These are phyloP conservation scores for Magallana nippona DNA, from an alignment of 2,888 invertebrate genomes.

Conservation along the genomic window DNA sequence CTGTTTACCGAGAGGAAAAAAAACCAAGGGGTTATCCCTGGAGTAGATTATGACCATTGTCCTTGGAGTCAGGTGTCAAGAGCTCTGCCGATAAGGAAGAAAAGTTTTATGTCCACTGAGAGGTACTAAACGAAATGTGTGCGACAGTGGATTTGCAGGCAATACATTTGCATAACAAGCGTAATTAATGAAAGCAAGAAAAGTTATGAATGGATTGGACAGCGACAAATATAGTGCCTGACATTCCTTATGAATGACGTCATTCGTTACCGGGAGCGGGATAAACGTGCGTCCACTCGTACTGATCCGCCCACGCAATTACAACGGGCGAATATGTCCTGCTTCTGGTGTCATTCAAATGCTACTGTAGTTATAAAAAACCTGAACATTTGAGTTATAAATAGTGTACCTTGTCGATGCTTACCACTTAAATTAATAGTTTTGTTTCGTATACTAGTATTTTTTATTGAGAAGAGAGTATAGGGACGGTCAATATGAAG, in stretches of 20 bases:
- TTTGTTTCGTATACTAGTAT: too few relatives aligned
- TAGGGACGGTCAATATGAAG: too few relatives aligned
- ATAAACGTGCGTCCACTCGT: constrained; percentile 1
- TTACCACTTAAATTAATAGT: too few relatives aligned
- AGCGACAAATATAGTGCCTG: background rate
- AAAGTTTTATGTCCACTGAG: background rate
- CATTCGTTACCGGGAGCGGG: constrained; percentile 10
- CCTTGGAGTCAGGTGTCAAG: background rate
- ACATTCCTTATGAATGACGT: constrained; percentile 4
- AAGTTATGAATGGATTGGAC: constrained; percentile 9
- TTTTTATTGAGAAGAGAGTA: too few relatives aligned
- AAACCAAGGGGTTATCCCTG: background rate
- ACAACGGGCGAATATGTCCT: too few relatives aligned
- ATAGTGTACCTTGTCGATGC: too few relatives aligned
- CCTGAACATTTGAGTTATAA: too few relatives aligned
- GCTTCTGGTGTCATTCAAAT: too few relatives aligned
- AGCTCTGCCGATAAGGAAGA: constrained; percentile 5
- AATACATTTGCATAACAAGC: background rate
- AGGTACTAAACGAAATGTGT: background rate
- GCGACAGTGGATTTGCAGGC: background rate
- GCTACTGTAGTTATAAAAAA: too few relatives aligned
- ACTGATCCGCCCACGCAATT: background rate
- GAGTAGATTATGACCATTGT: background rate
- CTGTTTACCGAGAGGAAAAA: background rate
- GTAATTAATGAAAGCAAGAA: background rate